phyloP scores from a whole-genome alignment of 2,888 invertebrate species.

The Ormyrus nitidulus region DNA sequence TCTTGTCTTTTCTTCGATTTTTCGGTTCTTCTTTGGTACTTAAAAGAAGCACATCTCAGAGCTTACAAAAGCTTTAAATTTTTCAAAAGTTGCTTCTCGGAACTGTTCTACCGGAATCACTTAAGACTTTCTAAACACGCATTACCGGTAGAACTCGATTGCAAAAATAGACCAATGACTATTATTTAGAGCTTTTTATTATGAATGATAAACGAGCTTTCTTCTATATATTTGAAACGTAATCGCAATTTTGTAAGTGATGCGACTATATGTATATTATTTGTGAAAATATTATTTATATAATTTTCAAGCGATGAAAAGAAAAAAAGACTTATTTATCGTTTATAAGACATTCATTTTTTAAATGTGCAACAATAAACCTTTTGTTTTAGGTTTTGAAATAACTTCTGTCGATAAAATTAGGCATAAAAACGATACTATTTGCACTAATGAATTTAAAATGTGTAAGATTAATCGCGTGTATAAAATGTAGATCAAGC shows the following conservation, averaged over 20 bases:
- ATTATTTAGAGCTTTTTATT: slow-evolving; percentile 66
- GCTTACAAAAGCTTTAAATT: neutral
- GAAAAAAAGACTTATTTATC: slow-evolving; percentile 40
- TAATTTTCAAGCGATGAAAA: slow-evolving; percentile 47
- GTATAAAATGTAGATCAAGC: slow-evolving; percentile 53
- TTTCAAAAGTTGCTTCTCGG: too few relatives aligned
- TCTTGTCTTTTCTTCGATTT: neutral
- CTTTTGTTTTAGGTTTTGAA: slow-evolving; percentile 45
- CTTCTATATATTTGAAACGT: slow-evolving; percentile 26
- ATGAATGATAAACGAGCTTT: slow-evolving; percentile 33
- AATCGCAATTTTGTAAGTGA: slow-evolving; percentile 19
- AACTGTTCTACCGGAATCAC: neutral
- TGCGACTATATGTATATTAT: slow-evolving; percentile 32
- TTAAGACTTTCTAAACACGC: neutral
- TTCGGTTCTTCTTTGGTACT: slow-evolving; percentile 11
- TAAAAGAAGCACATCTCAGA: neutral
- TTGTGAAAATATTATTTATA: slow-evolving; percentile 39
- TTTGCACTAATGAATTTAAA: slow-evolving; percentile 50
- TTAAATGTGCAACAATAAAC: slow-evolving; percentile 36
- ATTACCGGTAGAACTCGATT: slow-evolving; percentile 3
- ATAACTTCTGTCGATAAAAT: slow-evolving; percentile 32
- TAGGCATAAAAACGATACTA: slow-evolving; percentile 23
- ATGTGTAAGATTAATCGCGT: slow-evolving; percentile 33
- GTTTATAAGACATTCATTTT: slow-evolving; percentile 17
- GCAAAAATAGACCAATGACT: slow-evolving; percentile 71